phyloP scores from a whole-genome alignment of 2,113 vertebrate genomes.

The human (Homo sapiens) region GRCh38 chr1:18398001-18398500 shows the following conservation, averaged over 20 bases:
- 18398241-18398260: background rate
- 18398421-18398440: accelerated
- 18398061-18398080: background rate
- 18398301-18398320: background rate
- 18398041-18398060: background rate
- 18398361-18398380: background rate
- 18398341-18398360: background rate
- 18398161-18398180: accelerated
- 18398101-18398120: accelerated
- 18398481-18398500: background rate
- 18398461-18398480: background rate
- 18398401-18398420: background rate
- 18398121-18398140: accelerated
- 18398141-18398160: accelerated
- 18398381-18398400: accelerated
- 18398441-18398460: too few relatives aligned
- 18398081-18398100: background rate
- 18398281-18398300: background rate
- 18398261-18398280: background rate
- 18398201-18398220: background rate
- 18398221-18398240: too few relatives aligned
- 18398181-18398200: too few relatives aligned
- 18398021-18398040: background rate
- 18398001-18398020: background rate
- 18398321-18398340: too few relatives aligned